Evolutionary conservation across 92 coral and sea anemone species (phyloP), one percentile per base, ranked within the genome.

Genomic region (Palythoa grandis): DNA sequence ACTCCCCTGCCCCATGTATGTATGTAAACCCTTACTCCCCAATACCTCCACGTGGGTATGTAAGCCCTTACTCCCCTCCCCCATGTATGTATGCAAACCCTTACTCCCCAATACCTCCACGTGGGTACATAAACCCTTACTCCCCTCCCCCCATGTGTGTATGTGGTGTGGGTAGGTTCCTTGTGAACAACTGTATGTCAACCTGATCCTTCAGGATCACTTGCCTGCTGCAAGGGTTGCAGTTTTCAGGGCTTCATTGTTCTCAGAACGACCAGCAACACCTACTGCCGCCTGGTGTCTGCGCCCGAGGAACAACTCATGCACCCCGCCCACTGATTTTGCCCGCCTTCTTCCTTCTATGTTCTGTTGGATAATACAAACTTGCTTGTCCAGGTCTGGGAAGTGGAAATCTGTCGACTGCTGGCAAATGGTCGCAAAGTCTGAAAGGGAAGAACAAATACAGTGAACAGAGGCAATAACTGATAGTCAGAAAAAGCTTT

Each of bases 331-430:
- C 11, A 86, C 70, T 80, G 95, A 93, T 79, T 90, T 94, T 38
- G 86, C 60, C 23, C 90, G 88, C 7, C 78, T 92, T 82, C 96
- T 88, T 60, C 89, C 84, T 58, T 96, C 99, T 25, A 93, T 83
- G 70, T 83, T 93, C 88, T 96, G 99, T 76, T 96, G 99, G 57
- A 96, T 96, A 67, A 96, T 85, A 61, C 99, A 94, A 20, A 94
- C 91, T 71, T 96, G 99, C 74, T 96, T 92, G 87, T 96, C 99
- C n/a, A 96, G 92, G 86, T 96, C 99, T 8, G 99, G 98, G 79
- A 96, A 96, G 76, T 96, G 99, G 77, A 96, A 96, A 75, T 96
- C 99, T 35, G 99, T 93, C 11, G 99, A 96, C 89, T 94, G 95
- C 88, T 96, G 98, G 72, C 99, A 96, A 48, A 96, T 96, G 43